A percentile compares a stretch with the other conserved stretches of the same genome.
Conservation (phyloP, 2,113 vertebrate genomes). For the Urocolius indicus region DNA sequence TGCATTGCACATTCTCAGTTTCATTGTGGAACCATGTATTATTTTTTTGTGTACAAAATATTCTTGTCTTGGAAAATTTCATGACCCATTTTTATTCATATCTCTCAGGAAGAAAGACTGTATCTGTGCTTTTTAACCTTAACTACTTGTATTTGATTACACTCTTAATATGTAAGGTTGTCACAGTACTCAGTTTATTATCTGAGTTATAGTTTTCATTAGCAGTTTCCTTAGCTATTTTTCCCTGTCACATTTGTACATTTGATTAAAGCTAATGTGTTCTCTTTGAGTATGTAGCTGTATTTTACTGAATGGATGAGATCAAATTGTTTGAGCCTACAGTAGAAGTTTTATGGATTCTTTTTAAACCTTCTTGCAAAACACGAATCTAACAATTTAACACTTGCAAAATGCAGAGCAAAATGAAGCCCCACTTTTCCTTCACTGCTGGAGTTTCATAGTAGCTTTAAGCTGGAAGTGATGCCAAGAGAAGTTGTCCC, state of each 20-base stretch:
- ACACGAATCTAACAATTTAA: neutral
- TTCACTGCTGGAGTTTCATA: neutral
- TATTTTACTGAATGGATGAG: neutral
- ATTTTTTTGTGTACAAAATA: neutral
- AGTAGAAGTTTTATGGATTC: neutral
- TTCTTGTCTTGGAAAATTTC: neutral
- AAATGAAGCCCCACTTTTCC: neutral
- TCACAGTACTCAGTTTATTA: neutral
- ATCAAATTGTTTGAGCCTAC: neutral
- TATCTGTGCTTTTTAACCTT: neutral
- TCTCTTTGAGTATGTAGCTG: neutral
- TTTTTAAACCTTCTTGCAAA: neutral
- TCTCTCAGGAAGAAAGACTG: neutral
- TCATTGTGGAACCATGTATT: neutral
- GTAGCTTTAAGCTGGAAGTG: neutral
- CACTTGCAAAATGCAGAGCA: neutral
- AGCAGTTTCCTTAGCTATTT: neutral
- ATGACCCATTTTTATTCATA: neutral
- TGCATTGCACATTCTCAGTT: neutral
- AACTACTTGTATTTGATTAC: neutral
- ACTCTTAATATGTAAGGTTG: neutral
- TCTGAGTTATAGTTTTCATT: neutral
- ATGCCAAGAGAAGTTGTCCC: slow-evolving; percentile 11
- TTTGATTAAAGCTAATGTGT: neutral
- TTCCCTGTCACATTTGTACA: neutral